These are phyloP conservation scores for Napeogenes inachia DNA, from an alignment of 2,888 invertebrate genomes.

Conservation along the genomic window DNA sequence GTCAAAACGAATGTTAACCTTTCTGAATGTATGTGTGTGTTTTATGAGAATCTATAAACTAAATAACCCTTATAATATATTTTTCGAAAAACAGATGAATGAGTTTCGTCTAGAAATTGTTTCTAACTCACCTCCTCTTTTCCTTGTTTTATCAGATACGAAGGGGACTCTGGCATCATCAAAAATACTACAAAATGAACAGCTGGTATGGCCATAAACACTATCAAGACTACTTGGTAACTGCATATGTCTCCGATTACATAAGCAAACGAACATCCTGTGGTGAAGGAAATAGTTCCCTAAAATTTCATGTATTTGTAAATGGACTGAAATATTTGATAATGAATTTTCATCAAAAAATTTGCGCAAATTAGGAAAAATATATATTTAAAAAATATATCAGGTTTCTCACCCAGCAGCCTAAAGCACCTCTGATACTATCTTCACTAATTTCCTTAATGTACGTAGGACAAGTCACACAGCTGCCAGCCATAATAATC, in stretches of 20 bases:
- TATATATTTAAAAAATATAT: background rate
- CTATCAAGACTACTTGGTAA: constrained; percentile 70
- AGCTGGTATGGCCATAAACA: constrained; percentile 67
- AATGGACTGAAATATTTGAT: background rate
- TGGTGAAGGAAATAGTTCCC: constrained; percentile 39
- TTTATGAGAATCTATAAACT: background rate
- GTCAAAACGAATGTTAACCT: too few relatives aligned
- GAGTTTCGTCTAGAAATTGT: too few relatives aligned
- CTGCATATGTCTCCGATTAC: constrained; percentile 66
- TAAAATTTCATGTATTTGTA: background rate
- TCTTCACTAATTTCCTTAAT: constrained; percentile 78
- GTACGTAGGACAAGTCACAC: constrained; percentile 67
- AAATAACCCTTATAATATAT: background rate
- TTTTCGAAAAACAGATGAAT: too few relatives aligned
- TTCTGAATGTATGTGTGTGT: background rate
- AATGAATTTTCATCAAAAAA: background rate
- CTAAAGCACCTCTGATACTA: constrained; percentile 72
- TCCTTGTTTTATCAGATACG: constrained; percentile 62
- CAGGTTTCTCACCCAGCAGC: constrained; percentile 66
- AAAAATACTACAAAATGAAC: constrained; percentile 65
- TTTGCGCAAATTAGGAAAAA: background rate
- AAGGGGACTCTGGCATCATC: constrained; percentile 80
- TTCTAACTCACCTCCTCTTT: constrained; percentile 52
- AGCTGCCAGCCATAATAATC: constrained; percentile 53
- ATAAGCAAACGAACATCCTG: constrained; percentile 70